Percentiles rank a stretch among this genome's conserved stretches.
Conservation (phyloP, 2,113 vertebrate species). For the Microcebus tavaratra region DNA sequence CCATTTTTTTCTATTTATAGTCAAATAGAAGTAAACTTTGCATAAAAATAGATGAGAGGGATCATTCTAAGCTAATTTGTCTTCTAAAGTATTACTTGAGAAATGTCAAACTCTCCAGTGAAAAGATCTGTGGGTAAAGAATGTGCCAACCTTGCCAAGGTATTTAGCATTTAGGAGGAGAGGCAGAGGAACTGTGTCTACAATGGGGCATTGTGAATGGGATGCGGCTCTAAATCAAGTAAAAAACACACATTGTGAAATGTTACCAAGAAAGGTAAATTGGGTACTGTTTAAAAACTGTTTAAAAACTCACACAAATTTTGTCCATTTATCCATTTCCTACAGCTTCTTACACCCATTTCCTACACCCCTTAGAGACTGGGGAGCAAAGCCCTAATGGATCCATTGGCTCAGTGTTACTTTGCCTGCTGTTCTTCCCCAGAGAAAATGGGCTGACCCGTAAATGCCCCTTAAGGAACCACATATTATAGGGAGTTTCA, state of each 20-base stretch:
- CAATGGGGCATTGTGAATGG: neutral
- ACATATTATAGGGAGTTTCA: neutral
- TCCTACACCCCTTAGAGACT: neutral
- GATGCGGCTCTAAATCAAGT: neutral
- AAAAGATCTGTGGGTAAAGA: neutral
- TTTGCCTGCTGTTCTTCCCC: neutral
- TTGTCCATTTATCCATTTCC: neutral
- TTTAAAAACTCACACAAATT: neutral
- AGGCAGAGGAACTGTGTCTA: neutral
- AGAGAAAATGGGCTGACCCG: neutral
- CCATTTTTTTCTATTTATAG: neutral
- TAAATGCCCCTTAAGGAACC: neutral
- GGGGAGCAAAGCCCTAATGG: neutral
- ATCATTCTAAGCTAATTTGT: constrained; percentile 33
- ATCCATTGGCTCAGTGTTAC: neutral
- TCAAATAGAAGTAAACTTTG: neutral
- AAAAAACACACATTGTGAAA: neutral
- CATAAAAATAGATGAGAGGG: neutral
- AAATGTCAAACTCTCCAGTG: constrained; percentile 9
- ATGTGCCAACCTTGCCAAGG: neutral
- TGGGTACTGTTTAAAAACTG: neutral
- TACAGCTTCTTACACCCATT: neutral
- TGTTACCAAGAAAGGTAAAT: neutral
- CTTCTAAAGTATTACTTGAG: constrained; percentile 15
- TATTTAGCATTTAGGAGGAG: constrained; percentile 24